Evolutionary conservation across 1,140 invertebrate species (phyloP), one percentile per base, ranked within the genome.

Genomic region (Cataglyphis hispanica): DNA sequence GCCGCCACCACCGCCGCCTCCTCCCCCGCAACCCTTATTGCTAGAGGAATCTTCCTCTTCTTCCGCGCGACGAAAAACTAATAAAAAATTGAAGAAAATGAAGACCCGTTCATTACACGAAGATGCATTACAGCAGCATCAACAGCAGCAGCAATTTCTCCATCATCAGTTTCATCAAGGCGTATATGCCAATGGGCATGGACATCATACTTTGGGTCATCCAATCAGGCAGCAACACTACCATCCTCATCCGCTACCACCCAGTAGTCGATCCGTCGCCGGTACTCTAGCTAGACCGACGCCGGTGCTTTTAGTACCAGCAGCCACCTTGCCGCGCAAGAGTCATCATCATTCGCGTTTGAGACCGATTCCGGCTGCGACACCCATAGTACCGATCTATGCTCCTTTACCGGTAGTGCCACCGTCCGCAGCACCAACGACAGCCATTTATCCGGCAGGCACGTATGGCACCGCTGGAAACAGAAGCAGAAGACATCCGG

Each of bases 1-100:
- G 0, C 97, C 97, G 0, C 97, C 97, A 0, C 97, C 97, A 0
- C 96, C 96, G 1, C 96, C 96, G 0, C 94, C 96, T 19, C 96
- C 96, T 91, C 93, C 95, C 5, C 93, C 94, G 0, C 94, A 95
- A 16, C 95, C 94, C 0, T 93, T 95, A 4, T 70, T 93, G 8
- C 22, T 91, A 0, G 94, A 95, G 6, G 94, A 95, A 37, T 89
- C 91, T 1, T 87, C 89, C 0, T 70, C 88, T 2, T 92, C 89
- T 3, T 93, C 92, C 0, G 91, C 90, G 0, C 93, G 92, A 34
- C 95, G 95, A 74, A 96, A 95, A 89, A 87, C 91, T 27, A 95
- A 93, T 69, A 95, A 96, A 84, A 96, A 96, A 81, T 70, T 94
- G 1, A 95, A 95, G 53, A 95, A 95, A 76, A 89, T 93, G 16